A percentile compares a stretch with the other conserved stretches of the same genome.
Conservation (phyloP, 53 echinoderm and acorn worm species). For the Holothuria leucospilota region DNA sequence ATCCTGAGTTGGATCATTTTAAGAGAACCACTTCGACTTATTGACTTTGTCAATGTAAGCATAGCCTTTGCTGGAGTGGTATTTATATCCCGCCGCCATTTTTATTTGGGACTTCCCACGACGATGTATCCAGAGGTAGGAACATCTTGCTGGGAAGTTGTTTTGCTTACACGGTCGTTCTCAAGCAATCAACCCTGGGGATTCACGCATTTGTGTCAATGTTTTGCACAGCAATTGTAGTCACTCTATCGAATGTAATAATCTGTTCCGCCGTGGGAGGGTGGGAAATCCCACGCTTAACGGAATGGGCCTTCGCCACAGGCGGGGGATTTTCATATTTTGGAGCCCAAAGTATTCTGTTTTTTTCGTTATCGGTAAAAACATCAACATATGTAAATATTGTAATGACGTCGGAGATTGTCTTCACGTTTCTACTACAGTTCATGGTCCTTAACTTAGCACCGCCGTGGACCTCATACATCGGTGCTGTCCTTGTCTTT, state of each 20-base stretch:
- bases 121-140: background rate
- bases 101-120: background rate
- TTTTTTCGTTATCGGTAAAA: background rate
- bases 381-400: constrained; percentile 9
- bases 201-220: background rate
- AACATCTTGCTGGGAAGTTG: background rate
- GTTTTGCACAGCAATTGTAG: background rate
- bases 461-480: background rate
- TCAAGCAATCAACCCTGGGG: constrained; percentile 7
- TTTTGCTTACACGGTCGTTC: constrained; percentile 5
- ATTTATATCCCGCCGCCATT: constrained; percentile 13
- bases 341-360: background rate
- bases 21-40: background rate
- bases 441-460: background rate
- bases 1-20: constrained; percentile 14
- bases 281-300: background rate
- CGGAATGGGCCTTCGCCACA: background rate
- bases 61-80: constrained; percentile 1
- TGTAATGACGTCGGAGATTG: background rate
- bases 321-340: constrained; percentile 8
- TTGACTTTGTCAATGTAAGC: background rate
- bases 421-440: constrained; percentile 13
- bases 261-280: background rate
- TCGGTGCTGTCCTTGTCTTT: background rate
- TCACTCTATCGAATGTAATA: background rate